Evolutionary conservation across 2,113 vertebrate species (phyloP).

Genomic region (Melanerpes aurifrons): DNA sequence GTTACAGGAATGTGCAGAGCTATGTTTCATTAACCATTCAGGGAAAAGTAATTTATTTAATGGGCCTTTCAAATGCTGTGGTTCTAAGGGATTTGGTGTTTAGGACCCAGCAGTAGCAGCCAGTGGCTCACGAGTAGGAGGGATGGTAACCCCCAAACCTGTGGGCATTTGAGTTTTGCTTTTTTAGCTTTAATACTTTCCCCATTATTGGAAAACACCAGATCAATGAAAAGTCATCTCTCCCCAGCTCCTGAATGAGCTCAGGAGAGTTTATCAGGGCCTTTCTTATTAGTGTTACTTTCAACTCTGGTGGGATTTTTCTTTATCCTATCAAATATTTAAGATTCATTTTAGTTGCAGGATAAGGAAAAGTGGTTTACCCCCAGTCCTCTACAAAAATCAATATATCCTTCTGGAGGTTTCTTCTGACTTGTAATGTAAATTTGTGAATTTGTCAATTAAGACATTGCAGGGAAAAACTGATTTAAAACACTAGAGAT

Average conservation of each 20-base stretch:
- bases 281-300: not conserved
- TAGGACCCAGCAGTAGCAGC: not conserved
- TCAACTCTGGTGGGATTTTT: not conserved
- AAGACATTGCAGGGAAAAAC: not conserved
- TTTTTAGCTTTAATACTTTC: not conserved
- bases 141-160: not conserved
- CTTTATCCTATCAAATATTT: conserved; percentile 9
- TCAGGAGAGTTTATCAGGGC: not conserved
- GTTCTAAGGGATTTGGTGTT: not conserved
- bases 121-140: not conserved
- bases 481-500: not conserved
- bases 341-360: conserved; percentile 4
- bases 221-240: not conserved
- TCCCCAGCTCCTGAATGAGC: not conserved
- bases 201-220: not conserved
- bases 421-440: conserved; percentile 11
- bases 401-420: not conserved
- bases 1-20: not conserved
- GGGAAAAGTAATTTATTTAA: not conserved
- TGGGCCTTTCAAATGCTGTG: not conserved
- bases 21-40: not conserved
- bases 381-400: not conserved
- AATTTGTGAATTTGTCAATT: not conserved
- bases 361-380: not conserved
- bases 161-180: not conserved